Evolutionary conservation across 2,113 vertebrate species (phyloP).

Genomic region (Kryptolebias marmoratus): DNA sequence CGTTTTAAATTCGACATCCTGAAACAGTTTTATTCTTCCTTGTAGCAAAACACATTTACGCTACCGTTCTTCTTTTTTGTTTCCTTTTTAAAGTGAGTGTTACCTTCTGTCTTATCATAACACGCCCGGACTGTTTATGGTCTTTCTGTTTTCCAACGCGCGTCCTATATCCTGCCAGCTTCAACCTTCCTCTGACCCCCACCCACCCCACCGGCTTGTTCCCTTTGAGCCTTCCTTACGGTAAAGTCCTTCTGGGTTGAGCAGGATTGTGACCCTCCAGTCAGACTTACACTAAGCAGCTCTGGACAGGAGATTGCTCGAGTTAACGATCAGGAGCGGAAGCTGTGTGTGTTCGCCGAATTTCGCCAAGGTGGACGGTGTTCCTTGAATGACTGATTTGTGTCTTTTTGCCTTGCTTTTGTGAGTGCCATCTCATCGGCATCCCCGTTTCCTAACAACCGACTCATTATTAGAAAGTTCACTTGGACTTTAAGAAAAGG

Average conservation of each 20-base stretch:
- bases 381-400: constrained; percentile 3
- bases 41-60: constrained; percentile 1
- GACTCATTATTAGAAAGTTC: not conserved
- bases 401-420: not conserved
- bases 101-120: constrained; percentile 4
- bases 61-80: not conserved
- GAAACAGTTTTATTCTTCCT: not conserved
- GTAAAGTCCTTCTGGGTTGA: constrained; percentile 55
- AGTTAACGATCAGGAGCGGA: constrained; percentile 46
- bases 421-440: not conserved
- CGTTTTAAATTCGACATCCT: no score
- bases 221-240: constrained; percentile 52
- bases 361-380: constrained; percentile 11
- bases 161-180: constrained; percentile 27
- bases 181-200: constrained; percentile 54
- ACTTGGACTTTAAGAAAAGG: not conserved
- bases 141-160: constrained; percentile 44
- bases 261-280: constrained; percentile 55
- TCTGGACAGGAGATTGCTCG: constrained; percentile 70
- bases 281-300: constrained; percentile 72
- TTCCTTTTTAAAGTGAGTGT: not conserved
- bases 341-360: constrained; percentile 33
- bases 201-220: constrained; percentile 15
- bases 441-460: not conserved
- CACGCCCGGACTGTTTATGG: constrained; percentile 3